Evolutionary conservation across 2,113 vertebrate genomes (phyloP).

Genomic region (Numida meleagris): DNA sequence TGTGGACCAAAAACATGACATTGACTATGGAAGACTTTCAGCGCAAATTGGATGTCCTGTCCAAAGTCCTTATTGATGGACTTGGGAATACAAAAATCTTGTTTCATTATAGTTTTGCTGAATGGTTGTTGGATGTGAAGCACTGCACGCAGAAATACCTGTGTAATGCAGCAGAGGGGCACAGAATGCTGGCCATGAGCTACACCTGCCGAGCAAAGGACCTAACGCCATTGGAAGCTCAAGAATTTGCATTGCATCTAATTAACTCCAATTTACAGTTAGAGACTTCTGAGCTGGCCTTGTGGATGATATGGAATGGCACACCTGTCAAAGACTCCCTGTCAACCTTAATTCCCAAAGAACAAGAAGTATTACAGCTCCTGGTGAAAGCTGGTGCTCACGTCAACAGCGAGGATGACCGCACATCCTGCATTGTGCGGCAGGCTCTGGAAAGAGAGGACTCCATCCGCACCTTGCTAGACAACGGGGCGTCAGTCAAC

Average conservation of each 20-base stretch:
- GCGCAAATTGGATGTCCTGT: slow-evolving; percentile 94
- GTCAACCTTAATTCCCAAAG: slow-evolving; percentile 90
- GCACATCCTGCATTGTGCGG: slow-evolving; percentile 90
- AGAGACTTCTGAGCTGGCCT: slow-evolving; percentile 90
- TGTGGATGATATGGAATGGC: slow-evolving; percentile 99
- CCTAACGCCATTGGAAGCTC: slow-evolving; percentile 89
- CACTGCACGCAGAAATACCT: slow-evolving; percentile 98
- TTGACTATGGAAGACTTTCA: slow-evolving; percentile 95
- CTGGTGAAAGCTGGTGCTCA: slow-evolving; percentile 96
- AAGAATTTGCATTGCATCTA: slow-evolving; percentile 95
- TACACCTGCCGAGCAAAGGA: slow-evolving; percentile 95
- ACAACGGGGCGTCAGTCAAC: slow-evolving; percentile 93
- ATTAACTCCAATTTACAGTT: slow-evolving; percentile 94
- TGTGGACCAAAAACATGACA: slow-evolving; percentile 96
- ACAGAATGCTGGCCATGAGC: slow-evolving; percentile 97
- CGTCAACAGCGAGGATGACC: slow-evolving; percentile 92
- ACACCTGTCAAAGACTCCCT: slow-evolving; percentile 95
- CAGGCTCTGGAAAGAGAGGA: slow-evolving; percentile 96
- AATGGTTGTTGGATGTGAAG: slow-evolving; percentile 97
- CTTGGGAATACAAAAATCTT: slow-evolving; percentile 92
- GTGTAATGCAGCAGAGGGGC: slow-evolving; percentile 95
- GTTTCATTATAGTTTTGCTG: slow-evolving; percentile 98
- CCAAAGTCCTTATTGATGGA: slow-evolving; percentile 92
- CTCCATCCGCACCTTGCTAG: slow-evolving; percentile 92
- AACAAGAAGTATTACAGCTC: slow-evolving; percentile 94